Conservation (phyloP, 2,113 vertebrate species). For the Morone chrysops region DNA sequence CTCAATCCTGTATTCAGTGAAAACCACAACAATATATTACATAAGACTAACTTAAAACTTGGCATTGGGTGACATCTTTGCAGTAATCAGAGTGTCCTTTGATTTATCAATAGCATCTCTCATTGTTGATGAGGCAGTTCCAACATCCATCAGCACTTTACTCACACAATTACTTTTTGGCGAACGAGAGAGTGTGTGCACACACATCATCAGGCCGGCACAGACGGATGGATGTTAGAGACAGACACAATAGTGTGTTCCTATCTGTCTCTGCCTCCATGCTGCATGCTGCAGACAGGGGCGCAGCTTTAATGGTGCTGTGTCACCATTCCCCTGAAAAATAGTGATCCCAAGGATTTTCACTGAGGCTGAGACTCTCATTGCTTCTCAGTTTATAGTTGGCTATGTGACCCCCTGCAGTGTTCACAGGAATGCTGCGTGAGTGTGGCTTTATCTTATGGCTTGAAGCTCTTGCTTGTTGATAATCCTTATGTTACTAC, state of each 20-base stretch:
- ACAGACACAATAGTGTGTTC: conserved; percentile 38
- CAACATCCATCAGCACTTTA: conserved; percentile 68
- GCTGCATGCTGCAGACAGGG: conserved; percentile 53
- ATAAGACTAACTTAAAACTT: conserved; percentile 53
- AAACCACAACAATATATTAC: conserved; percentile 25
- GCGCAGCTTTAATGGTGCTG: conserved; percentile 63
- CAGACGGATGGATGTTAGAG: conserved; percentile 64
- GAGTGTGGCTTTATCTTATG: conserved; percentile 27
- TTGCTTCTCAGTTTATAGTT: conserved; percentile 32
- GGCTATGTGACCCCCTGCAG: conserved; percentile 39
- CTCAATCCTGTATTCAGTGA: conserved; percentile 42
- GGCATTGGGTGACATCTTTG: conserved; percentile 45
- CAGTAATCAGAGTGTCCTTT: conserved; percentile 55
- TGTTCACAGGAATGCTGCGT: conserved; percentile 38
- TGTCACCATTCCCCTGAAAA: conserved; percentile 65
- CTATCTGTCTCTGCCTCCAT: conserved; percentile 65
- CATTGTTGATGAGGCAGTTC: conserved; percentile 54
- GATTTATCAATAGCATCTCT: conserved; percentile 69
- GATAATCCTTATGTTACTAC: not conserved
- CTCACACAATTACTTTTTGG: conserved; percentile 66
- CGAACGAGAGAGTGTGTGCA: conserved; percentile 18
- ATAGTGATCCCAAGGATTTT: conserved; percentile 49
- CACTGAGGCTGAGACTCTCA: conserved; percentile 39
- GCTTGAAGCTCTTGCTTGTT: conserved; percentile 13
- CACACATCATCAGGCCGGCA: conserved; percentile 35